Evolutionary conservation across 2,113 vertebrate genomes (phyloP).

Genomic region (Jaculus jaculus): DNA sequence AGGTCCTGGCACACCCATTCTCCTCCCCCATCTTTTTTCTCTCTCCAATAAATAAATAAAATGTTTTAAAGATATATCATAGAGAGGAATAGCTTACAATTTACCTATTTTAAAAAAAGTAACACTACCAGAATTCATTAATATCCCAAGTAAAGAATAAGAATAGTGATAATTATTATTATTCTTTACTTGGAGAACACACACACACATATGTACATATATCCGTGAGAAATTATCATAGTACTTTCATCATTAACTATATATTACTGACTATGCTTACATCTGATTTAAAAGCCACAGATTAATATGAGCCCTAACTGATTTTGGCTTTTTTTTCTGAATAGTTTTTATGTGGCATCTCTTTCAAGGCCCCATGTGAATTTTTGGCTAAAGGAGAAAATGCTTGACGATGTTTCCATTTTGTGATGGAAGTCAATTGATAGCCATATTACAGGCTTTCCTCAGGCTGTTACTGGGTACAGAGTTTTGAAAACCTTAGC

Average conservation of each 20-base stretch:
- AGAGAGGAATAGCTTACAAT: constrained; percentile 32
- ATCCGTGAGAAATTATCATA: background rate
- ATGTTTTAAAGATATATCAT: background rate
- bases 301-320: background rate
- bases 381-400: constrained; percentile 43
- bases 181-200: too few species aligned
- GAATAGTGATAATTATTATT: too few species aligned
- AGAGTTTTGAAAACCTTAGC: constrained; percentile 62
- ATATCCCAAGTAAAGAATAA: too few species aligned
- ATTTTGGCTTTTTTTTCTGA: background rate
- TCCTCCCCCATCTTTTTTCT: too few species aligned
- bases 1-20: too few species aligned
- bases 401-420: constrained; percentile 44
- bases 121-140: background rate
- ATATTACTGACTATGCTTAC: background rate
- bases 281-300: constrained; percentile 28
- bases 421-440: constrained; percentile 61
- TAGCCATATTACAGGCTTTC: constrained; percentile 41
- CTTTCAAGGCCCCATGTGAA: background rate
- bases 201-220: background rate
- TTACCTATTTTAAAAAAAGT: background rate
- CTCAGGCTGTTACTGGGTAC: constrained; percentile 41
- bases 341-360: constrained; percentile 27
- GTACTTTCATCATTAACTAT: constrained; percentile 16
- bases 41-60: too few species aligned